Base-by-base conservation (phyloP, 2,113 vertebrate species). In the Trematocara variabile region DNA sequence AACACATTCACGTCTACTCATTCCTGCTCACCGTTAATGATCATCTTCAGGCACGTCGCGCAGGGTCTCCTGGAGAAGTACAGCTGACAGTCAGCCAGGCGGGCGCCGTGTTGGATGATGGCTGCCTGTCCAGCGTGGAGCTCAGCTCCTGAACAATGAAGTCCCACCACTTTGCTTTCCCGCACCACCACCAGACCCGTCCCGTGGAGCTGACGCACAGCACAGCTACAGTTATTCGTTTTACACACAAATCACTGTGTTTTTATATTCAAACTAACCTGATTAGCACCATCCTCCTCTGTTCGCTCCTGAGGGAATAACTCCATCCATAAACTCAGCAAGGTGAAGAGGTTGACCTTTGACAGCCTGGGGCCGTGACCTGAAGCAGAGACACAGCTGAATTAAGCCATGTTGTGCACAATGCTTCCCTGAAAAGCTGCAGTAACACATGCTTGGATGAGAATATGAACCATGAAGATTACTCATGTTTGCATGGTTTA, bases 301-400 rank as follows among this genome's bases (percentile, higher is more conserved):
- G 93, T 79, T 55, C 95, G 90, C 25, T 86, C 65, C 0, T 93
- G 95, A 33, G 98, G 98, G 79, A 99, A 99, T 53, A 98, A 95
- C 88, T 99, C 98, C 98, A 99, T 98, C 98, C 98, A 99, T 78
- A 99, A 95, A 89, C 98, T 99, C 89, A 99, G 87, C 83, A 99
- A 89, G 28, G 97, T 99, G 83, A 98, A 98, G 65, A 99, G 96
- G 93, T 98, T 99, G 30, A 97, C 97, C 95, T 98, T 97, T 30
- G 98, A 99, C 89, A 99, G 94, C 82, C 97, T 96, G 89, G 97
- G 97, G 79, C 94, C 96, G 86, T 97, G 97, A 86, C 98, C 98
- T 99, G 77, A 73, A 13, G 20, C 5, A 18, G 4, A 60, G 25
- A 82, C 5, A 55, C 7, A 20, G 63, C 11, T n/a, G 37, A 37